Conservation (phyloP, 2,888 invertebrate species). For the Eupithecia subumbrata region DNA sequence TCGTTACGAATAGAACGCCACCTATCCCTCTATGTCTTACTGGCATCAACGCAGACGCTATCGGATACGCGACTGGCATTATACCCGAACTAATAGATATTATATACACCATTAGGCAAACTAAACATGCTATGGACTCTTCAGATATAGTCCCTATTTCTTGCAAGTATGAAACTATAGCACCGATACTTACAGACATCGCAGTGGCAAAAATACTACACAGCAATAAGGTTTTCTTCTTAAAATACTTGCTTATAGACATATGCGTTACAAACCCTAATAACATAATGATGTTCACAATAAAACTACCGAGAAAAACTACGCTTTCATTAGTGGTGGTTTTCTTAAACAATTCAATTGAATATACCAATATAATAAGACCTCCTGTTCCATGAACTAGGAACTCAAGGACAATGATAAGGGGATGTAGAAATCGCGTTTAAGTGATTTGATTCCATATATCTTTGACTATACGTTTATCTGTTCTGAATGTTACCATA, state of each 20-base stretch:
- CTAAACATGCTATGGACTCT: constrained; percentile 28
- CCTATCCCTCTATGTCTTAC: constrained; percentile 36
- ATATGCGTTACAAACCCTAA: constrained; percentile 20
- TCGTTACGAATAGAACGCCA: constrained; percentile 26
- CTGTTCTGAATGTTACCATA: neutral
- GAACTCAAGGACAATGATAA: constrained; percentile 21
- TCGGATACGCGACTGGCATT: constrained; percentile 9
- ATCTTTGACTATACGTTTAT: neutral
- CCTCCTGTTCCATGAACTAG: constrained; percentile 33
- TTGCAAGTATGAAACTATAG: constrained; percentile 29
- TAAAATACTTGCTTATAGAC: constrained; percentile 27
- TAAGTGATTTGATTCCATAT: constrained; percentile 9
- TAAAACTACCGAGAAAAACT: constrained; percentile 22
- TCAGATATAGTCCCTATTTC: constrained; percentile 18
- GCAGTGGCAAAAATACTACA: constrained; percentile 15
- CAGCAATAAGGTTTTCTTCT: constrained; percentile 35
- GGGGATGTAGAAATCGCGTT: constrained; percentile 17
- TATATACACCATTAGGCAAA: constrained; percentile 27
- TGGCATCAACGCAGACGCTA: constrained; percentile 35
- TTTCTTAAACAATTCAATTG: constrained; percentile 30
- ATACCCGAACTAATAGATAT: constrained; percentile 20
- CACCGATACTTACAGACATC: constrained; percentile 7
- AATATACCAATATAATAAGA: constrained; percentile 25
- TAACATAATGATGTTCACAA: constrained; percentile 20
- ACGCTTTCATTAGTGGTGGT: constrained; percentile 24